phyloP scores from a whole-genome alignment of 2,113 vertebrate genomes.

The Alligator mississippiensis region DNA sequence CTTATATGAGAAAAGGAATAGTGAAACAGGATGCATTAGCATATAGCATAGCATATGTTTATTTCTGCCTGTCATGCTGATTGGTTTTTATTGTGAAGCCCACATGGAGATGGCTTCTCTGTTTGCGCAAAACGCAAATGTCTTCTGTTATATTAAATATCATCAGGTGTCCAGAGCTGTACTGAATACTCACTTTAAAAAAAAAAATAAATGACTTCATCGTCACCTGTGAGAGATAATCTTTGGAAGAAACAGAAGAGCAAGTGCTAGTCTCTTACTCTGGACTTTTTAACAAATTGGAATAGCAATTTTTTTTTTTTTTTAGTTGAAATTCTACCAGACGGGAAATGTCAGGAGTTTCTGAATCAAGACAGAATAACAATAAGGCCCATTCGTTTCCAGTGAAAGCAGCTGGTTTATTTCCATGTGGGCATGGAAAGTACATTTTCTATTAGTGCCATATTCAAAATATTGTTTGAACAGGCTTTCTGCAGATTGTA shows the following conservation, averaged over 20 bases:
- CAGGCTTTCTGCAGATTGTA: neutral
- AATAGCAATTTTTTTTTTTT: rapidly evolving
- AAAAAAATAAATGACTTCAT: neutral
- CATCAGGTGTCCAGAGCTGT: neutral
- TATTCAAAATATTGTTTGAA: constrained; percentile 12
- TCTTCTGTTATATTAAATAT: constrained; percentile 27
- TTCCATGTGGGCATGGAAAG: neutral
- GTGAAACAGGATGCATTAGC: constrained; percentile 32
- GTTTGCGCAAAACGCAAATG: constrained; percentile 12
- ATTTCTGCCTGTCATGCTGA: constrained; percentile 50
- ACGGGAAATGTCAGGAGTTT: constrained; percentile 1
- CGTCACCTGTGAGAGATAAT: neutral
- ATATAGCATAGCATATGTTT: constrained; percentile 31
- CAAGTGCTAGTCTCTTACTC: neutral
- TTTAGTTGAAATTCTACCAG: neutral
- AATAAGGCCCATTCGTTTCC: neutral
- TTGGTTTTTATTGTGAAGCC: constrained; percentile 48
- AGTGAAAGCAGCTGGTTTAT: constrained; percentile 19
- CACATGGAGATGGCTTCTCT: constrained; percentile 23
- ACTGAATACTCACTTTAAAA: neutral
- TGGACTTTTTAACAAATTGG: neutral
- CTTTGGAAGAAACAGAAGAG: neutral
- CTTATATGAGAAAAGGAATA: neutral
- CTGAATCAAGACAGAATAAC: neutral
- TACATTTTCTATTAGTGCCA: neutral